Evolutionary conservation across 2,797 vertebrate genomes (phyloP), one percentile per base, ranked within the genome.

Genomic region (Cyprinella venusta): DNA sequence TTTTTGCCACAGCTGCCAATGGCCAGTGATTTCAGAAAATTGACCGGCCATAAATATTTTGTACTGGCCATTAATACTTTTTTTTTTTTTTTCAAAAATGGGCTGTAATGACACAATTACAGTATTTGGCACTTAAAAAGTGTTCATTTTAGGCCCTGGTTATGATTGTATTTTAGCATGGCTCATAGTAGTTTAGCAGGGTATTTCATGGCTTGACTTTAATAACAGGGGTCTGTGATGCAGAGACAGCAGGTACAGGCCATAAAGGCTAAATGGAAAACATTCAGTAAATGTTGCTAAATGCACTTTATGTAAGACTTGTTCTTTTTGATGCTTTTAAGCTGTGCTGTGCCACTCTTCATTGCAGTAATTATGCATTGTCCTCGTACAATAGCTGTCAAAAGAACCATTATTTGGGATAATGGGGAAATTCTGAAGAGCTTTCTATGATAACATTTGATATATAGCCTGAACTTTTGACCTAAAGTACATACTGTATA

Each of bases 121-220:
- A n/a, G 1, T 48, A 48, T 48, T 48, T 48, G 45, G 45, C 45
- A 48, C 45, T 48, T 48, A 48, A 48, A 5, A 48, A 16, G 13
- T 48, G 4, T 48, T 16, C 5, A 16, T 48, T 48, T 48, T 48
- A 48, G 45, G 15, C 45, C 45, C 13, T 48, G 13, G 13, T 45
- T 42, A 42, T 45, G 42, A 45, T 12, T 50, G 40, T 79, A 80
- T 88, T 75, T 77, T 30, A 77, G 80, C 79, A 63, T 67, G 72
- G 74, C 65, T 74, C 76, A 85, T 64, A 79, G 50, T 64, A 70
- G 76, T 69, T 36, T 12, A 74, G 45, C 16, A 74, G 15, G 79
- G 64, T 84, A 45, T 85, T 81, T 70, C 78, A 59, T 76, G 45
- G 72, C 56, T 75, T 83, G 71, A 30, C 59, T 65, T 85, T 81